A percentile compares a stretch with the other conserved stretches of the same genome.
phyloP scores from a whole-genome alignment of 1,140 invertebrate species.

The Samia ricini region DNA sequence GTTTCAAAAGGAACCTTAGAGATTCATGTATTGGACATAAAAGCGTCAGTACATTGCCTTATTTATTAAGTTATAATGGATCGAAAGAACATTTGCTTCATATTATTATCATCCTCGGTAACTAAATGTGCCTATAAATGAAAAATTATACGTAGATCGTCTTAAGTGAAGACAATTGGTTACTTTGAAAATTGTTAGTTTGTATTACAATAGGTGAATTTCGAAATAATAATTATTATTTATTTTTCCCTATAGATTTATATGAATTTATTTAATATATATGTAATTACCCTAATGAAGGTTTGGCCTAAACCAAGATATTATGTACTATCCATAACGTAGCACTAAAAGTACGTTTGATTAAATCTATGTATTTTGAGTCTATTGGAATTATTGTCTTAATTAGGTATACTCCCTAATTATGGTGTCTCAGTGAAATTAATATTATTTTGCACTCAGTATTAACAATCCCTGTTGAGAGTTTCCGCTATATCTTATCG shows the following conservation, averaged over 20 bases:
- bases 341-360: slow-evolving; percentile 43
- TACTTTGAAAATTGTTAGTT: slow-evolving; percentile 58
- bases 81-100: slow-evolving; percentile 68
- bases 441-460: slow-evolving; percentile 69
- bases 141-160: slow-evolving; percentile 73
- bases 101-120: slow-evolving; percentile 72
- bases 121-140: slow-evolving; percentile 77
- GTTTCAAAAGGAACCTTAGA: slow-evolving; percentile 56
- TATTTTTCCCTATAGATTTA: slow-evolving; percentile 26
- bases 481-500: slow-evolving; percentile 36
- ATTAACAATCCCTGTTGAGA: slow-evolving; percentile 69
- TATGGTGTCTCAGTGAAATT: slow-evolving; percentile 73
- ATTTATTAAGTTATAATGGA: slow-evolving; percentile 67
- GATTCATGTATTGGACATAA: slow-evolving; percentile 66
- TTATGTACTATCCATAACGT: slow-evolving; percentile 44
- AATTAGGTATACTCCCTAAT: slow-evolving; percentile 34
- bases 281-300: slow-evolving; percentile 35
- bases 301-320: slow-evolving; percentile 63
- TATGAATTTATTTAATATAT: slow-evolving; percentile 22
- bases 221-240: slow-evolving; percentile 26
- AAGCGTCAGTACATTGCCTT: slow-evolving; percentile 55
- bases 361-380: slow-evolving; percentile 27
- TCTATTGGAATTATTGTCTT: slow-evolving; percentile 43
- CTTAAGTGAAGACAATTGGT: slow-evolving; percentile 63
- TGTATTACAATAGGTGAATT: slow-evolving; percentile 31